Evolutionary conservation across 2,888 invertebrate species (phyloP).

Genomic region (Hemithea aestivaria): DNA sequence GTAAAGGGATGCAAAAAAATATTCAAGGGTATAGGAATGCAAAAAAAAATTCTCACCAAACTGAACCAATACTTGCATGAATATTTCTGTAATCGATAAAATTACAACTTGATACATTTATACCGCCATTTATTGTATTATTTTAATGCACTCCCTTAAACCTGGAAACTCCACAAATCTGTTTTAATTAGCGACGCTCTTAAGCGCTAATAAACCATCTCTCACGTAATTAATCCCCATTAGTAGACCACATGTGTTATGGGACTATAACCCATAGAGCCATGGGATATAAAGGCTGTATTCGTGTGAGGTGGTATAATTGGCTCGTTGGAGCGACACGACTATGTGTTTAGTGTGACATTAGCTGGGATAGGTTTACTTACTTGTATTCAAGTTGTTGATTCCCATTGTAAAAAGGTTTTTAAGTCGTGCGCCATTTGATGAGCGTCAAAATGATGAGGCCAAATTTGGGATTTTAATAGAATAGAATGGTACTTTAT

Average conservation of each 20-base stretch:
- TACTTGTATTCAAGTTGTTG: slow-evolving; percentile 17
- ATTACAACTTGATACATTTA: too few species aligned
- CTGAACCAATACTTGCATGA: too few species aligned
- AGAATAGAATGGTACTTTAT: too few species aligned
- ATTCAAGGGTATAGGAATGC: too few species aligned
- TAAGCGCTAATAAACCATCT: slow-evolving; percentile 12
- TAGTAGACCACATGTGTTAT: slow-evolving; percentile 13
- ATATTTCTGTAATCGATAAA: too few species aligned
- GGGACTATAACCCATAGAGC: slow-evolving; percentile 15
- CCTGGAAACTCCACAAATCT: slow-evolving; percentile 7
- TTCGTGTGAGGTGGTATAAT: slow-evolving; percentile 31
- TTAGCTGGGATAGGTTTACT: slow-evolving; percentile 43
- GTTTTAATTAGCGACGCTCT: slow-evolving; percentile 8
- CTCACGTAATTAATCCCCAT: slow-evolving; percentile 19
- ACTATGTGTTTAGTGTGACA: slow-evolving; percentile 55
- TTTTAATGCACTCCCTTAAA: too few species aligned
- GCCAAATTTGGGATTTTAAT: too few species aligned
- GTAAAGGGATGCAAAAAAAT: too few species aligned
- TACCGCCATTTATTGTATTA: too few species aligned
- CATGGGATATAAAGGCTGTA: background rate
- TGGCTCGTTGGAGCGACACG: slow-evolving; percentile 43
- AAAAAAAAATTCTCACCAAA: too few species aligned
- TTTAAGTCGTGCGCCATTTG: too few species aligned
- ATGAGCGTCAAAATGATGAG: too few species aligned
- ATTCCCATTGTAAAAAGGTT: slow-evolving; percentile 32